Evolutionary conservation across 1,140 invertebrate species (phyloP).

Genomic region (Drosophila subpulchrella): DNA sequence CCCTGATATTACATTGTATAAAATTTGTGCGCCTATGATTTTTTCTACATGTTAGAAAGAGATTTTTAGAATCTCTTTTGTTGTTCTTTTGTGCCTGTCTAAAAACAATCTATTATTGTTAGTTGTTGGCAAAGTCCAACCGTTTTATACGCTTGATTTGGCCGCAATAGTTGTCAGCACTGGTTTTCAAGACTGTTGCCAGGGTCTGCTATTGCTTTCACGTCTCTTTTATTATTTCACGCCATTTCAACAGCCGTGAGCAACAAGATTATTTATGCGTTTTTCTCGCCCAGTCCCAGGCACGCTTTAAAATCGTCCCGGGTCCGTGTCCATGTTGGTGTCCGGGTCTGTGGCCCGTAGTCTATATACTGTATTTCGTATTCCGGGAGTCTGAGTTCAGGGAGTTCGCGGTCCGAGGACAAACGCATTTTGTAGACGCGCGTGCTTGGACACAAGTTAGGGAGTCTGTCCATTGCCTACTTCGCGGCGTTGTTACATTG

Average conservation of each 20-base stretch:
- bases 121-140: not conserved
- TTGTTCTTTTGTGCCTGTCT: not conserved
- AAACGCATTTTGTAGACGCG: conserved; percentile 73
- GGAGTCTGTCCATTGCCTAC: conserved; percentile 55
- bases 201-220: conserved; percentile 71
- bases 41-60: too few species aligned
- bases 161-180: conserved; percentile 16
- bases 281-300: conserved; percentile 68
- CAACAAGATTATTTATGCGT: conserved; percentile 84
- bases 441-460: conserved; percentile 76
- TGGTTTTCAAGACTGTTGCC: not conserved
- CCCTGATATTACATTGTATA: too few species aligned
- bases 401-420: conserved; percentile 7
- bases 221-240: conserved; percentile 83
- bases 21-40: too few species aligned
- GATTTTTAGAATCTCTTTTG: too few species aligned
- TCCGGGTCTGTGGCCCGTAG: conserved; percentile 1
- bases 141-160: not conserved
- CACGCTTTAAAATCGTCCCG: conserved; percentile 70
- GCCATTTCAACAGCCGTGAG: conserved; percentile 83
- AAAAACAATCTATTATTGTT: not conserved
- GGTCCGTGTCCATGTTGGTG: conserved; percentile 1
- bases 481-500: conserved; percentile 65
- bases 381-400: not conserved
- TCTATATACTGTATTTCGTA: not conserved